phyloP scores from a whole-genome alignment of 2,113 vertebrate species.

The Hyperoodon ampullatus region DNA sequence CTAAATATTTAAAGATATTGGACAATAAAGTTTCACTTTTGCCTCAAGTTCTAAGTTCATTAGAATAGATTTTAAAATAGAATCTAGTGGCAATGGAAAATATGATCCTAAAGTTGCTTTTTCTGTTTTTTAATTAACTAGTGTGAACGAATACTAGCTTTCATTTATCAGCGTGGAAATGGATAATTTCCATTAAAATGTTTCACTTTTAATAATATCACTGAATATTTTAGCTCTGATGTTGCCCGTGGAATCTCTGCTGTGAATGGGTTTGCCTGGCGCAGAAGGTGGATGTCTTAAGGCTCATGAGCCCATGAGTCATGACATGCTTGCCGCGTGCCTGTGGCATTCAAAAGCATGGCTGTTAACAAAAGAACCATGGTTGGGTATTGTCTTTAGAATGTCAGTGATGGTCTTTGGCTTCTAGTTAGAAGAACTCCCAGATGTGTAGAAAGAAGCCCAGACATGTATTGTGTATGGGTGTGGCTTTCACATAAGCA shows the following conservation, averaged over 20 bases:
- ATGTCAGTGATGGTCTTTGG: not conserved
- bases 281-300: not conserved
- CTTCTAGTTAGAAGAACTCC: not conserved
- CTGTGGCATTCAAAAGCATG: not conserved
- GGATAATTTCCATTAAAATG: not conserved
- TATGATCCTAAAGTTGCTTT: not conserved
- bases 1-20: not conserved
- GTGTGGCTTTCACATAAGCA: not conserved
- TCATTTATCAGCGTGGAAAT: slow-evolving; percentile 1
- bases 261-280: not conserved
- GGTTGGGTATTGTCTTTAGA: not conserved
- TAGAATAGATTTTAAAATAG: not conserved
- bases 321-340: fast-evolving
- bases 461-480: fast-evolving
- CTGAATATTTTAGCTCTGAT: not conserved
- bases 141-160: not conserved
- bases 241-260: not conserved
- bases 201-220: not conserved
- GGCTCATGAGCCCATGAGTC: not conserved
- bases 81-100: not conserved
- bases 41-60: not conserved
- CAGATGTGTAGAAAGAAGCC: not conserved
- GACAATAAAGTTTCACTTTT: not conserved
- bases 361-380: not conserved
- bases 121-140: not conserved